Conservation (phyloP, 2,113 vertebrate genomes). For the Nothocercus julius region DNA sequence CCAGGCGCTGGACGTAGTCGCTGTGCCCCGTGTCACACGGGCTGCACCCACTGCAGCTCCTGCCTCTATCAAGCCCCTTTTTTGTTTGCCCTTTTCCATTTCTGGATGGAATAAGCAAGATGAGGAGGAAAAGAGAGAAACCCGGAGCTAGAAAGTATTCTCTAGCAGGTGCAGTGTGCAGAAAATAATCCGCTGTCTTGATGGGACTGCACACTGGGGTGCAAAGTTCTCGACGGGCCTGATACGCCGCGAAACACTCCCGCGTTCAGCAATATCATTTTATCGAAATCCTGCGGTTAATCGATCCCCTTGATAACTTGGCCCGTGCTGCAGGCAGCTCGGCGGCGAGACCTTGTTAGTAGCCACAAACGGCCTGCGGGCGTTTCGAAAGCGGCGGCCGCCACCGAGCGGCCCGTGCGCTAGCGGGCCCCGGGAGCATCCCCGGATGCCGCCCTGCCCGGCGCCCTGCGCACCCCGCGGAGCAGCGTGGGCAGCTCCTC, state of each 20-base stretch:
- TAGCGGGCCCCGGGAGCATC: too few relatives aligned
- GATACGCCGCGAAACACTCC: background rate
- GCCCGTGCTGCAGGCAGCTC: fast-evolving
- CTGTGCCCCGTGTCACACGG: background rate
- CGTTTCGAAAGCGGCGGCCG: background rate
- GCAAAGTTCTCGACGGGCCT: background rate
- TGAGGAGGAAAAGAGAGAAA: background rate
- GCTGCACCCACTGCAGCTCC: background rate
- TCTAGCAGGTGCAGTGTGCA: conserved; percentile 1
- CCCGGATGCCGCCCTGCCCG: background rate
- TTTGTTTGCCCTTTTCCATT: background rate
- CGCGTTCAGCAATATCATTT: background rate
- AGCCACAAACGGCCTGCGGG: background rate
- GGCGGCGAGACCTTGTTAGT: background rate
- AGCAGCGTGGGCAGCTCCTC: too few relatives aligned
- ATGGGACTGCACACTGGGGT: background rate
- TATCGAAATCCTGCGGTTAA: too few relatives aligned
- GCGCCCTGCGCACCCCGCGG: background rate
- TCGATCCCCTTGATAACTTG: too few relatives aligned
- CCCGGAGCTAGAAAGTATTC: fast-evolving
- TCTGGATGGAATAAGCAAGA: background rate
- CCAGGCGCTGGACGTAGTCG: background rate
- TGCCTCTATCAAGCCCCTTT: background rate
- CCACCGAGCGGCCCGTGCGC: background rate
- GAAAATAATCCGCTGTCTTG: background rate